Percentiles rank a stretch among this genome's conserved stretches.
Evolutionary conservation across 2,888 invertebrate species (phyloP).

Genomic region (Agrochola lychnidis): DNA sequence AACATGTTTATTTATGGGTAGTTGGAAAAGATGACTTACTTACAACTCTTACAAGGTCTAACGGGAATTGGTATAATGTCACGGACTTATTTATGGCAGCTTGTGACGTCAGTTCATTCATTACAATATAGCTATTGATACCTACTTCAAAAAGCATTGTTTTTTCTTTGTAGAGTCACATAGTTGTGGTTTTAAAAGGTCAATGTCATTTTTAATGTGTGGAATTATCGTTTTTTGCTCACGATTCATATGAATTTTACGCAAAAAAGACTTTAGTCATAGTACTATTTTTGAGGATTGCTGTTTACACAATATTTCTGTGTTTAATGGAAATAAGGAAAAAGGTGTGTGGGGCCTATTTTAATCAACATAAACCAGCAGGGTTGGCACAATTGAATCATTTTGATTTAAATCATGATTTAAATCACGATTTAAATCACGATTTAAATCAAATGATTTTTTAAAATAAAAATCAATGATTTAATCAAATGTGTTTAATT

Average conservation of each 20-base stretch:
- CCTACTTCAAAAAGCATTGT: slow-evolving; percentile 7
- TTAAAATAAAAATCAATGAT: too few species aligned
- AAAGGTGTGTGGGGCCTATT: background rate
- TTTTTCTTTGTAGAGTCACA: slow-evolving; percentile 39
- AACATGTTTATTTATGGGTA: slow-evolving; percentile 57
- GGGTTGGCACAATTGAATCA: too few species aligned
- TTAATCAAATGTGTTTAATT: too few species aligned
- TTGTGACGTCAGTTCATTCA: slow-evolving; percentile 52
- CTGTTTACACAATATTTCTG: background rate
- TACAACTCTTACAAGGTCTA: slow-evolving; percentile 23
- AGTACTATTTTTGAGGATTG: slow-evolving; percentile 1
- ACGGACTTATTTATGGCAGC: slow-evolving; percentile 38
- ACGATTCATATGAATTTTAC: background rate
- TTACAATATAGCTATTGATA: background rate
- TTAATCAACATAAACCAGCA: too few species aligned
- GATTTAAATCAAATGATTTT: too few species aligned
- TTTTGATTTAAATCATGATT: too few species aligned
- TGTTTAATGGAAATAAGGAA: background rate
- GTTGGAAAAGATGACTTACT: slow-evolving; percentile 52
- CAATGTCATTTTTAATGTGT: slow-evolving; percentile 32
- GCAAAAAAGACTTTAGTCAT: slow-evolving; percentile 1
- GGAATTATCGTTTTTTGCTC: background rate
- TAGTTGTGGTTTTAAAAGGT: slow-evolving; percentile 36
- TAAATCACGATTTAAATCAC: too few species aligned
- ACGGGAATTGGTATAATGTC: slow-evolving; percentile 54